Evolutionary conservation across 1,140 invertebrate species (phyloP), one percentile per base, ranked within the genome.

Genomic region (Augochlora pura): DNA sequence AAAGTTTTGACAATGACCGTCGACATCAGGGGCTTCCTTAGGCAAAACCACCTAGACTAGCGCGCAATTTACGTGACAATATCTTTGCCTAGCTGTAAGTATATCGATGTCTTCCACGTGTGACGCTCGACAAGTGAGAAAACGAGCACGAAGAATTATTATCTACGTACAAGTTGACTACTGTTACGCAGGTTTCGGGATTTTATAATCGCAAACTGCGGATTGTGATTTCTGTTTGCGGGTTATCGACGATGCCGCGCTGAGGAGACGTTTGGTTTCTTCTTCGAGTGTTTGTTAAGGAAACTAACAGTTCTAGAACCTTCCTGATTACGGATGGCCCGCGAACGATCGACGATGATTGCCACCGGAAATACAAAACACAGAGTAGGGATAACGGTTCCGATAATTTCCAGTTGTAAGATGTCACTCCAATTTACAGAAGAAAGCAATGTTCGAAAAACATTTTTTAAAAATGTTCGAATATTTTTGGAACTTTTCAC

Each of bases 151-250:
- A 8, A 2, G 57, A 72, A 85, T 49, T 57, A 77, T 54, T n/a
- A 57, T 71, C 66, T 80, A 65, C 57, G 78, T 84, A 81, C 80
- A 80, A 83, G 81, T 83, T 39, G 71, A 83, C 68, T 76, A 86
- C 76, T 88, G 87, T 89, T 88, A 82, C 77, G 64, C 84, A 83
- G 64, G 73, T 87, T 87, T 88, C 71, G 64, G 87, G 81, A 88
- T 89, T 88, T 89, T 88, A 88, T 89, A 89, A 86, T 86, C 60
- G 59, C 74, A 65, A 52, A 52, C 63, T 75, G 78, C 67, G 79
- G 46, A 72, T 78, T 79, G 81, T 82, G 75, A 82, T 85, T 86
- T 85, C 79, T 74, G 76, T 57, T 38, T 59, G 68, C 42, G 70
- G 42, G 62, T 78, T 59, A 52, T 77, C 46, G 52, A 49, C 2